Base-by-base conservation (phyloP, 2,113 vertebrate species). In the Callithrix jacchus region DNA sequence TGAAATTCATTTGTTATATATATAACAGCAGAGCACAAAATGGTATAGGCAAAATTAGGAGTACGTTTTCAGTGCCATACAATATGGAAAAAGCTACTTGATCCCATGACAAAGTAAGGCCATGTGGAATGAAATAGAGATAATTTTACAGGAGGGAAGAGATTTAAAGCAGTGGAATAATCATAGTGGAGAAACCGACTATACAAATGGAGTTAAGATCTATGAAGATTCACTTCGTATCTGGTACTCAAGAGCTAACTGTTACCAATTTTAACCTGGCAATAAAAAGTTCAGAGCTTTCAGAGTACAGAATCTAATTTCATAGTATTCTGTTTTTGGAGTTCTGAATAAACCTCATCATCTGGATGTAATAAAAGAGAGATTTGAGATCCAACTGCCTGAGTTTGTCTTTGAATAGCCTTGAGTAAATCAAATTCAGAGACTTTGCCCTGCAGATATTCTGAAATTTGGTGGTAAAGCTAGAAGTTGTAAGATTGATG, bases 281-380 rank as follows among this genome's bases (percentile, higher is more conserved):
- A 96, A 93, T 95, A 89, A 94, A 83, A 94, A 83, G 58, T 96
- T 74, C 45, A 54, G 79, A 80, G 40, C 96, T 97, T 90, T 37
- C 68, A 89, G 82, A 83, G 73, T 64, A 70, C 12, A 91, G 47
- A 61, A 93, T 95, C 58, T 96, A 95, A 96, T 95, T 97, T 93
- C 71, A 40, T 95, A 83, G 68, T 86, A 81, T 89, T 94, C 61
- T 91, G 52, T 96, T 97, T 97, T 87, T 87, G 27, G 61, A 87
- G 18, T 66, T 89, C 68, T 94, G 92, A 97, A 93, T 93, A 93
- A 93, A 94, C 35, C 13, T 95, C 30, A 95, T 97, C 82, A 89
- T 84, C 32, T 0, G 0, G 88, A 92, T 70, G 80, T 91, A 96
- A 96, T 87, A 49, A n/a, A 96, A 93, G 68, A 58, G 66, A 89